Base-by-base conservation (phyloP, 2,113 vertebrate genomes). In the Alexandromys fortis region DNA sequence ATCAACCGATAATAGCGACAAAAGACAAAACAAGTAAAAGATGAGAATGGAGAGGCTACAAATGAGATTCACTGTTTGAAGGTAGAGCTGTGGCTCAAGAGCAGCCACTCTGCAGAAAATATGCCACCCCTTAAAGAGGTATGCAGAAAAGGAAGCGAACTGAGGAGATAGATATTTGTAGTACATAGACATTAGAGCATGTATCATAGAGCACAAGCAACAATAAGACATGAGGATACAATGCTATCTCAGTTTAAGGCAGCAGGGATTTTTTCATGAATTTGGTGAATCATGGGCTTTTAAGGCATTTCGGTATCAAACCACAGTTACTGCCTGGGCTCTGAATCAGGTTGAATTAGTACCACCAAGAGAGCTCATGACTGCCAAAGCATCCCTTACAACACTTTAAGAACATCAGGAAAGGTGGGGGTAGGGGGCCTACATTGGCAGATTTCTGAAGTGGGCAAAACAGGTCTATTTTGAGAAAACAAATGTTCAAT, bases 381-480 rank as follows among this genome's bases (percentile, higher is more conserved):
- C 35, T 96, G 92, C 47, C 83, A 95, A 92, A 79, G 38, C 81
- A 90, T 87, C 90, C 92, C 72, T 94, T 86, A 81, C 76, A 94
- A 47, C 72, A 61, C 94, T 95, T 94, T 81, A 79, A 90, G 96
- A 97, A 96, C 81, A 94, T 95, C 73, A 78, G 47, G 76, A 90
- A 95, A 83, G 7, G 75, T 33, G 21, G 55, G 24, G 73, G 86
- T 61, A 22, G 75, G 82, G 58, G 88, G 92, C 94, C 88, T 94
- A 91, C 94, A 93, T 88, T 93, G 76, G 95, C 97, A 98, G 96
- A 97, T 96, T 98, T 98, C 96, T 94, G 88, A 72, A 14, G 96
- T 98, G 97, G 97, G 97, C 24, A 92, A 96, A 96, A 73, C 65
- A 77, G 76, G 47, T 96, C 94, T 97, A 98, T 97, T 98, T 97